Evolutionary conservation across 2,113 vertebrate genomes (phyloP), one percentile per base, ranked within the genome.

Genomic region (Calyptomena viridis): DNA sequence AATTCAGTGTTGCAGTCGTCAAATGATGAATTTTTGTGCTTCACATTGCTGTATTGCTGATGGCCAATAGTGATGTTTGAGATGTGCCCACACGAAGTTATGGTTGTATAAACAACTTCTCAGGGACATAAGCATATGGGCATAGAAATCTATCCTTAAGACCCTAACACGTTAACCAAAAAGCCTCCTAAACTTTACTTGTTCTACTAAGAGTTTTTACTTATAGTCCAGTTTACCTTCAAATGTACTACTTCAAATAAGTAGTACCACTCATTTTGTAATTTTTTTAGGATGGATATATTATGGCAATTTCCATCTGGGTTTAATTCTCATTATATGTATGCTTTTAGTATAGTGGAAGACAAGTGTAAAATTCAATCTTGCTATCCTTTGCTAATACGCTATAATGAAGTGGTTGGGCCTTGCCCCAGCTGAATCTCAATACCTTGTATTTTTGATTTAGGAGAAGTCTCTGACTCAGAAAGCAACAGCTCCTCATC

Each of bases 401-500:
- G 20, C 28, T 44, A 1, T 33, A 37, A 19, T 67, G 22, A 78
- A 69, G 56, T 47, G 14, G 13, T 60, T 95, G n/a, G 21, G 40
- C 72, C 83, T 87, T 94, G 35, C 30, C 35, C 5, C 19, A 56
- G 37, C 5, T 35, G 22, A 67, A 31, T 33, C 8, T 90, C n/a
- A 74, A 76, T 44, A 44, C 28, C 37, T 59, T 91, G 17, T 89
- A 5, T 52, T 92, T 94, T 85, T 76, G 11, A 92, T 97, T 79
- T 96, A 99, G 99, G 99, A 31, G 99, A 99, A 96, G 99, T 99
- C 42, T 99, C 99, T 7, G 99, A 99, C 81, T 99, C 99, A 0
- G 99, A 99, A 82, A 99, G 99, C 97, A 99, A 99, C 98, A 99
- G 99, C 87, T 99, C 99, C 6, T 99, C 99, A 58, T 99, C 99